Evolutionary conservation across 2,113 vertebrate species (phyloP).

Genomic region (Rattus rattus): DNA sequence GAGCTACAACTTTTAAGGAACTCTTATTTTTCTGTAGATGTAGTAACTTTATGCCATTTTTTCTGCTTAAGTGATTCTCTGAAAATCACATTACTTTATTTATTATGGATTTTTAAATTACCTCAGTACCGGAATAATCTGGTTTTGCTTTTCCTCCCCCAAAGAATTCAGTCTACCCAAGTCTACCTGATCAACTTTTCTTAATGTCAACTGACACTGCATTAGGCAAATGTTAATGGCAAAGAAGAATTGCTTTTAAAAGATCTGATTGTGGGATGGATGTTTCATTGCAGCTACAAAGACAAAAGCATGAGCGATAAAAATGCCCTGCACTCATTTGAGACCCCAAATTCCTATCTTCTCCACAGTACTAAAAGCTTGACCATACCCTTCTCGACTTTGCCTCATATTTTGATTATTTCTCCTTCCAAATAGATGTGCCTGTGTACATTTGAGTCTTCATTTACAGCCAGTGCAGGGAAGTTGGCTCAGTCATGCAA

Average conservation of each 20-base stretch:
- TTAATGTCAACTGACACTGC: constrained; percentile 55
- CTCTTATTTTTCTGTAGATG: constrained; percentile 53
- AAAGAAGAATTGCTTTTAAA: constrained; percentile 44
- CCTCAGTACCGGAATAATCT: constrained; percentile 72
- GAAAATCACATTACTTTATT: constrained; percentile 82
- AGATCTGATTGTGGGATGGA: background rate
- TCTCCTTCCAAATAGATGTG: background rate
- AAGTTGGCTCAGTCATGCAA: background rate
- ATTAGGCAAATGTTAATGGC: constrained; percentile 65
- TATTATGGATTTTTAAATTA: constrained; percentile 82
- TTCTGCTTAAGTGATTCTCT: constrained; percentile 76
- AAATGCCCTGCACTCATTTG: constrained; percentile 25
- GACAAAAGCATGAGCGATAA: constrained; percentile 17
- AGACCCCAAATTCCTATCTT: background rate
- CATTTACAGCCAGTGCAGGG: background rate
- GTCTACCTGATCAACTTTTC: constrained; percentile 62
- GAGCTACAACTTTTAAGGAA: constrained; percentile 70
- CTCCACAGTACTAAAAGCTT: background rate
- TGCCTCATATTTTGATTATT: constrained; percentile 2
- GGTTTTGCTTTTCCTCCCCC: constrained; percentile 54
- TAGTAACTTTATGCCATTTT: constrained; percentile 68
- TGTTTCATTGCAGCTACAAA: constrained; percentile 7
- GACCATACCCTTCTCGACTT: background rate
- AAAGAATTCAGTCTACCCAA: constrained; percentile 67
- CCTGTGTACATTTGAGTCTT: background rate